Evolutionary conservation across 1,140 invertebrate species (phyloP), one percentile per base, ranked within the genome.

Genomic region (Sitodiplosis mosellana): DNA sequence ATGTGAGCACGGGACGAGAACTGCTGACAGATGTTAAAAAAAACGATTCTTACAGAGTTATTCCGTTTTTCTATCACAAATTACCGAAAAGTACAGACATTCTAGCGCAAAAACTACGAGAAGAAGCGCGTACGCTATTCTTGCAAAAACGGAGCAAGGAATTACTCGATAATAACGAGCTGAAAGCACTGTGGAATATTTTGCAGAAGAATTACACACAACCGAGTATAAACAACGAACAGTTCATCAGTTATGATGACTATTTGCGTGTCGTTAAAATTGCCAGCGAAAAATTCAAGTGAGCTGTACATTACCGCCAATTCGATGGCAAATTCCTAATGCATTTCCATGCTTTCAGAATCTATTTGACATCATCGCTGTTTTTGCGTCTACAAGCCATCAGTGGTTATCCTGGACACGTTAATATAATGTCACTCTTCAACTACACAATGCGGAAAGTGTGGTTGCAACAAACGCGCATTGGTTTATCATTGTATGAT

Each of bases 391-490:
- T 97, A 1, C 77, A 88, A 59, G 78, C 84, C 47, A 78, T 77
- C 22, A 88, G 93, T 60, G 76, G 79, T 0, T 78, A 84, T 63
- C 51, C 65, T 0, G 88, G 88, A 11, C 68, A 82, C 49, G 79
- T 91, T 4, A 78, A 80, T 36, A 83, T 85, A 3, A 76, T 80
- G 60, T 82, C 86, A 8, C 72, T 96, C 40, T 95, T 94, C 61
- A 94, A 94, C 57, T 96, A 95, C 64, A 81, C 91, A 0, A 94
- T 96, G 87, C 72, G 87, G 17, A 88, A 93, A 65, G 83, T 91
- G 4, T 95, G 90, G 89, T 65, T 93, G 7, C 82, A 88, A 57
- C 90, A 96, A 64, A 94, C 89, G 1, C 71, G 90, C 57, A 89
- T 96, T 52, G 88, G 87, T 0, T 68, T 96, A 6, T 92, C 89